Conservation (phyloP, 1,140 invertebrate genomes). For the Melipona quadrifasciata region DNA sequence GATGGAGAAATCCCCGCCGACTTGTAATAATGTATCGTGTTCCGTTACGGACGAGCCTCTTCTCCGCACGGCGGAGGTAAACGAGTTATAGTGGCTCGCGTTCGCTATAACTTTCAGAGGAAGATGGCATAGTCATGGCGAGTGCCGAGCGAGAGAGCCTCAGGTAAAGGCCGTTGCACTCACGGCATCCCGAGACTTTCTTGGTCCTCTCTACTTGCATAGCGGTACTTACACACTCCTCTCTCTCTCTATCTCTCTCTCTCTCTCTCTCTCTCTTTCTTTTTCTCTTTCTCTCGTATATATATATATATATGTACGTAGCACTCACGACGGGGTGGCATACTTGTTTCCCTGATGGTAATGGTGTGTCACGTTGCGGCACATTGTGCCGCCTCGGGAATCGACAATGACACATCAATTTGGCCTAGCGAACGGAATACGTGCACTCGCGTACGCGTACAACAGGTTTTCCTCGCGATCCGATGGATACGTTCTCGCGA, state of each 20-base stretch:
- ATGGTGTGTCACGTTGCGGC: slow-evolving; percentile 31
- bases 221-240: slow-evolving; percentile 63
- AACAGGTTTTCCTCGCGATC: background rate
- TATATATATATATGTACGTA: background rate
- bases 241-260: slow-evolving; percentile 48
- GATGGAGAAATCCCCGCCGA: background rate
- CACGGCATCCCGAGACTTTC: slow-evolving; percentile 39
- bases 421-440: slow-evolving; percentile 5
- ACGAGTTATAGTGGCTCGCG: slow-evolving; percentile 47
- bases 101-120: slow-evolving; percentile 53
- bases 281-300: slow-evolving; percentile 24
- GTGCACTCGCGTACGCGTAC: background rate
- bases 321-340: slow-evolving; percentile 4
- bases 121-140: slow-evolving; percentile 40
- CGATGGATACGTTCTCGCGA: background rate
- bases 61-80: slow-evolving; percentile 22
- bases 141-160: slow-evolving; percentile 47
- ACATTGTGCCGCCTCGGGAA: slow-evolving; percentile 27
- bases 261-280: slow-evolving; percentile 31
- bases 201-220: slow-evolving; percentile 36
- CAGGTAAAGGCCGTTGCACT: slow-evolving; percentile 75
- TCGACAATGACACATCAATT: slow-evolving; percentile 53
- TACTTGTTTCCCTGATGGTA: slow-evolving; percentile 21
- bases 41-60: slow-evolving; percentile 56
- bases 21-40: slow-evolving; percentile 29